These are phyloP conservation scores for Melanerpes aurifrons DNA, from an alignment of 2,113 vertebrate species.

Conservation along the genomic window DNA sequence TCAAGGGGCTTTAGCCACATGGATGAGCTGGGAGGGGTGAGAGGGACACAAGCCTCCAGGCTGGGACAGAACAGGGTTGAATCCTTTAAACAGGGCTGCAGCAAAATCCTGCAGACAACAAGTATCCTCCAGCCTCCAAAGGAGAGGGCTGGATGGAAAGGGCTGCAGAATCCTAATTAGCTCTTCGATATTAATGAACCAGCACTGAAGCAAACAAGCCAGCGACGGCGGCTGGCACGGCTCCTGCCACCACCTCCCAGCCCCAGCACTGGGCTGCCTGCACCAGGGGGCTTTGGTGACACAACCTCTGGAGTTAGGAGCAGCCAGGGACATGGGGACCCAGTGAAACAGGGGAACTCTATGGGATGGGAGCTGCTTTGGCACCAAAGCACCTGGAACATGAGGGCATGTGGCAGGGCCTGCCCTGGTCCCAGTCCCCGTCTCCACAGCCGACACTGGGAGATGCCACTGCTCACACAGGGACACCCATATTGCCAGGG, in stretches of 20 bases:
- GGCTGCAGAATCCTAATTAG: conserved; percentile 62
- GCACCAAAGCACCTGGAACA: background rate
- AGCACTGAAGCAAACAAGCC: conserved; percentile 11
- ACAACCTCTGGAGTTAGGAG: background rate
- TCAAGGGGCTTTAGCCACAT: conserved; percentile 28
- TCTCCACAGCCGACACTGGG: background rate
- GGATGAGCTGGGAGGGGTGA: background rate
- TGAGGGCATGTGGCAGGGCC: rapidly evolving
- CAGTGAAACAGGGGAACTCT: background rate
- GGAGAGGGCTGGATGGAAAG: background rate
- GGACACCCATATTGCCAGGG: background rate
- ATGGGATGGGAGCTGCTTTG: background rate
- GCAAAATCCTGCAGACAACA: background rate
- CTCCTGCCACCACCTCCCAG: background rate
- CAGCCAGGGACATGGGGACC: background rate
- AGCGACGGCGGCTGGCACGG: background rate
- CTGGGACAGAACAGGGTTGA: background rate
- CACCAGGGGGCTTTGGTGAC: background rate
- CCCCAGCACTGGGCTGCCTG: rapidly evolving
- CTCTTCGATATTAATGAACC: conserved; percentile 41
- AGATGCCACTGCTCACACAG: background rate
- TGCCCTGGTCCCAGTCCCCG: rapidly evolving
- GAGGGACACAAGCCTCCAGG: background rate
- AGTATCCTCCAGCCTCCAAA: conserved; percentile 4
- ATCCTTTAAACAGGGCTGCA: background rate